These are phyloP conservation scores for Noctua janthe DNA, from an alignment of 2,888 invertebrate species.

Conservation along the genomic window DNA sequence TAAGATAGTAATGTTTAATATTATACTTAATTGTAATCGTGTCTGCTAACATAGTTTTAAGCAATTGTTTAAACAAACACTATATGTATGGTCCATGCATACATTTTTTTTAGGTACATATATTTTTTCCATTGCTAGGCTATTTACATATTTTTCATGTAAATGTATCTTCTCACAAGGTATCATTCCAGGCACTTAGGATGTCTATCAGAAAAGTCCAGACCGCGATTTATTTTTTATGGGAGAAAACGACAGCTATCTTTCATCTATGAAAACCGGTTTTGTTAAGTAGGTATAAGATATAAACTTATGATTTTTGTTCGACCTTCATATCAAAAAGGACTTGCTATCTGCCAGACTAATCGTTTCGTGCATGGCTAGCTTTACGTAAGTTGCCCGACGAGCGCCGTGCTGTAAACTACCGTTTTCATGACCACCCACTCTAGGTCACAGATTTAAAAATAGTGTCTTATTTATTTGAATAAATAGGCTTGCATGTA, in stretches of 20 bases:
- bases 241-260: neutral
- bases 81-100: neutral
- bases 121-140: neutral
- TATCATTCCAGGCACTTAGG: neutral
- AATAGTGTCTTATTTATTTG: slow-evolving; percentile 72
- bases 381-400: slow-evolving; percentile 58
- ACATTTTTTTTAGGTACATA: neutral
- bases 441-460: slow-evolving; percentile 77
- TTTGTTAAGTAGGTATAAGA: neutral
- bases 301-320: slow-evolving; percentile 10
- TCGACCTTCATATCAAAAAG: slow-evolving; percentile 33
- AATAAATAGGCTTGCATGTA: slow-evolving; percentile 48
- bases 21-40: neutral
- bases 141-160: neutral
- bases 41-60: neutral
- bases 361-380: slow-evolving; percentile 60
- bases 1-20: neutral
- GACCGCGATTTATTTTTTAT: neutral
- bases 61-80: neutral
- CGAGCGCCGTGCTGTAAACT: slow-evolving; percentile 65
- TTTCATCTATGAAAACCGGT: slow-evolving; percentile 4
- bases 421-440: slow-evolving; percentile 72
- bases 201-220: neutral
- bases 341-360: slow-evolving; percentile 27
- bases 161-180: neutral